Evolutionary conservation across 2,113 vertebrate species (phyloP).

Genomic region (Isurus oxyrinchus): DNA sequence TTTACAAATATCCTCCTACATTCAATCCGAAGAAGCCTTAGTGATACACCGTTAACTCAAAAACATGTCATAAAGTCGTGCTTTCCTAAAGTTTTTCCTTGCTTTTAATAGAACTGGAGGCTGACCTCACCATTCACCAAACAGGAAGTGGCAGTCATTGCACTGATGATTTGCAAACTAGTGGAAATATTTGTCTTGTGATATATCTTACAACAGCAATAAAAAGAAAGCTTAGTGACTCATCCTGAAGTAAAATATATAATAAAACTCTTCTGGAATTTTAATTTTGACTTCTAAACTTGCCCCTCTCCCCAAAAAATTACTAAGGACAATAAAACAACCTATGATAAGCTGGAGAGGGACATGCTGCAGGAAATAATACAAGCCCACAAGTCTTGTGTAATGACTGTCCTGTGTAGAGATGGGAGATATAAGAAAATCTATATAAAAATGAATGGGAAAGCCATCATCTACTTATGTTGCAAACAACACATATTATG

Average conservation of each 20-base stretch:
- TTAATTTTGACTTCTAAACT: background rate
- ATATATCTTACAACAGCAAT: conserved; percentile 37
- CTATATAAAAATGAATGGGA: background rate
- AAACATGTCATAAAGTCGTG: background rate
- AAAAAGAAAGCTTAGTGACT: conserved; percentile 36
- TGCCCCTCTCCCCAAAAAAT: background rate
- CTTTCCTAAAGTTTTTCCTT: background rate
- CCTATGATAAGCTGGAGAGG: background rate
- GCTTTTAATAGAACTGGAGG: conserved; percentile 8
- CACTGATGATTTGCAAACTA: conserved; percentile 34
- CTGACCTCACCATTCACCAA: conserved; percentile 33
- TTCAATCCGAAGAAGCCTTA: conserved; percentile 4
- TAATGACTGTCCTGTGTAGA: background rate
- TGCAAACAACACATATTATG: background rate
- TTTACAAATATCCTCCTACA: conserved; percentile 17
- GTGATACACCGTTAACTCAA: background rate
- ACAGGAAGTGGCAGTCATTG: conserved; percentile 36
- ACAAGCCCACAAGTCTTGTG: background rate
- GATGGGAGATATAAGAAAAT: background rate
- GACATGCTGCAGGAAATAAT: background rate
- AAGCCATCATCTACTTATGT: background rate
- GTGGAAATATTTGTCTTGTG: conserved; percentile 35
- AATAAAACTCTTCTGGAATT: conserved; percentile 29
- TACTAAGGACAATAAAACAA: background rate
- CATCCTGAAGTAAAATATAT: conserved; percentile 34